Evolutionary conservation across 2,888 invertebrate species (phyloP).

Genomic region (Torymus texanus): DNA sequence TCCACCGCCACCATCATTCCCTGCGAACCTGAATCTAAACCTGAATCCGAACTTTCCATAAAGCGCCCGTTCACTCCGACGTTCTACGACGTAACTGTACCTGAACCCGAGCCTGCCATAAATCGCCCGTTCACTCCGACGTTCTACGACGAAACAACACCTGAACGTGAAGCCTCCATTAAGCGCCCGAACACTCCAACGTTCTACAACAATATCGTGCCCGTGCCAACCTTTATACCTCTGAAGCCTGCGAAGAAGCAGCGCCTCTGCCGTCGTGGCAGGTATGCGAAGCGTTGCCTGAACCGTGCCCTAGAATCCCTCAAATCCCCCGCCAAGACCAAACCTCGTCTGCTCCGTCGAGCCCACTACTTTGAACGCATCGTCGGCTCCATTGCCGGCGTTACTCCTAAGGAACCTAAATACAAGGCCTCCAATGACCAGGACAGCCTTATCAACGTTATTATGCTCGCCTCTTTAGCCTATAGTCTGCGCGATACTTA

Average conservation of each 20-base stretch:
- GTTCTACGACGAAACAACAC: too few species aligned
- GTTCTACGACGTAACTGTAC: too few species aligned
- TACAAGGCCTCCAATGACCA: constrained; percentile 29
- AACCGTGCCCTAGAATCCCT: constrained; percentile 40
- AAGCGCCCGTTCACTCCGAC: too few species aligned
- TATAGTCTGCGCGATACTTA: constrained; percentile 48
- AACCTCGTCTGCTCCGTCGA: constrained; percentile 43
- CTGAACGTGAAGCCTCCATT: too few species aligned
- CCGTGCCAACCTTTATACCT: too few species aligned
- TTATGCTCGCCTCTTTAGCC: constrained; percentile 47
- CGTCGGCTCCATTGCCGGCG: constrained; percentile 56
- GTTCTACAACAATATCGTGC: too few species aligned
- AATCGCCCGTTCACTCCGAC: too few species aligned
- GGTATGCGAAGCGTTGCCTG: constrained; percentile 50
- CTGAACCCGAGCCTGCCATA: too few species aligned
- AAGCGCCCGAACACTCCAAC: too few species aligned
- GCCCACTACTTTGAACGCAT: constrained; percentile 61
- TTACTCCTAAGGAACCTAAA: constrained; percentile 27
- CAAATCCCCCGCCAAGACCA: neutral
- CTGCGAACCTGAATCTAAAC: too few species aligned
- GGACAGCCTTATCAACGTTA: constrained; percentile 38
- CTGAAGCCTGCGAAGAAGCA: neutral
- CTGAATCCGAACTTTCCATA: too few species aligned
- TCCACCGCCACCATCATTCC: too few species aligned
- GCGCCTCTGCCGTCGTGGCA: constrained; percentile 39